Evolutionary conservation across 2,888 invertebrate species (phyloP), one percentile per base, ranked within the genome.

Genomic region (Myopa testacea): DNA sequence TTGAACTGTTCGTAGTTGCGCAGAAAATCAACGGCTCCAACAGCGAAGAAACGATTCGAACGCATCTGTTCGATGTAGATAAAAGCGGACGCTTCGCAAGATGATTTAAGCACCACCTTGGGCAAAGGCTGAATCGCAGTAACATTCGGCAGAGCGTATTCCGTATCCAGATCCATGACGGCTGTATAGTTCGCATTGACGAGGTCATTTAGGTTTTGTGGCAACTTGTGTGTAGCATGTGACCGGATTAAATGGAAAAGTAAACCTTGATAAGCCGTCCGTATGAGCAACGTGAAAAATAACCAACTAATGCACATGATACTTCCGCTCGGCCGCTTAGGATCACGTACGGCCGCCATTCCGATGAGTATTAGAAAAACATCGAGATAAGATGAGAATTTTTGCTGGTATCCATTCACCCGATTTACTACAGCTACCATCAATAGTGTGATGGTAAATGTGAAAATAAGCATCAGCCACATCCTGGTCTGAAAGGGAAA

Each of bases 401-500:
- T 19, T 7, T 34, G 60, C 14, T 19, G 37, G 12, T 58, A 60
- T 8, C 40, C 40, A 40, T 40, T 40, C 40, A 45, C 34, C 6
- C 52, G 16, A 55, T 58, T 55, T 16, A 8, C 12, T 37, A 52
- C 12, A 19, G 40, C 67, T 34, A 76, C 8, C 76, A 62, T 10
- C 0, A 14, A 7, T 4, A 80, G 69, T 1, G 81, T 78, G 16
- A 65, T 6, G 7, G 84, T 12, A 0, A 83, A 79, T 14, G 78
- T 78, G 26, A 76, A 26, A 5, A 83, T 4, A 16, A 86, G 79
- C 8, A 82, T 78, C 19, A 82, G 45, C 81, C 84, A 82, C 8
- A 85, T 79, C 4, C 68, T 55, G 0, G 58, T 73, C 63, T 83
- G 81, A 62, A 86, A 86, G 4, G 85, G 85, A 74, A 83, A 83